Base-by-base conservation (phyloP, 2,797 vertebrate genomes). In the Amblyopsis hoosieri region DNA sequence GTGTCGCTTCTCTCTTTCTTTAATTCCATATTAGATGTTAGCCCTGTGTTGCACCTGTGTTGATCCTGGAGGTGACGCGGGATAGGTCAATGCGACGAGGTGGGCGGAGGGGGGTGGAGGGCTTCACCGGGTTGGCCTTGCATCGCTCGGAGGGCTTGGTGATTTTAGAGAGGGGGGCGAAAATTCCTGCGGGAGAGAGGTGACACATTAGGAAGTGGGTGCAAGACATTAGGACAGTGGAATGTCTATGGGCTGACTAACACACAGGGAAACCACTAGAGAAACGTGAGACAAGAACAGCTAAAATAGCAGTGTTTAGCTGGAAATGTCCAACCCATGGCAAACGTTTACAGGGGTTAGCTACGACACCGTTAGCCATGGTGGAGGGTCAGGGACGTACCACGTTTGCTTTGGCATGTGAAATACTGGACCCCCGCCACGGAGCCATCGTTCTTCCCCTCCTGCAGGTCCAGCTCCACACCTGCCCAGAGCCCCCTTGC, bases 401-500 rank as follows among this genome's bases (percentile, higher is more conserved):
- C 97, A 0, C 90, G 90, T 87, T 95, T 97, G 5, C 91, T 74
- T 0, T 86, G 91, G 66, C 97, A 99, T 67, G 91, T 95, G 76
- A 99, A 98, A 83, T 99, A 99, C 82, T 97, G 96, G 56, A 98
- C 89, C 53, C 90, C 96, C 0, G 96, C 96, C 29, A 99, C 95
- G 0, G 94, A 95, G 64, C 97, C 97, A 1, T 97, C 91, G 54
- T 99, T 98, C 89, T 99, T 99, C 15, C 97, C 97, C 75, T 98
- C 97, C 0, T 97, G 90, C 75, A 95, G 95, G 75, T 96, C 95
- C 56, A 99, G 89, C 79, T 99, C 97, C 80, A 99, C 82, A 42
- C 97, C 97, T 12, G 97, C 97, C 97, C 97, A 99, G 49, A 97
- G 94, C 10, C 97, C 97, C 48, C 91, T 94, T 5, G 97, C 95